Percentiles rank a stretch among this genome's conserved stretches.
Conservation (phyloP, 2,797 vertebrate species). For the Tinamus major region DNA sequence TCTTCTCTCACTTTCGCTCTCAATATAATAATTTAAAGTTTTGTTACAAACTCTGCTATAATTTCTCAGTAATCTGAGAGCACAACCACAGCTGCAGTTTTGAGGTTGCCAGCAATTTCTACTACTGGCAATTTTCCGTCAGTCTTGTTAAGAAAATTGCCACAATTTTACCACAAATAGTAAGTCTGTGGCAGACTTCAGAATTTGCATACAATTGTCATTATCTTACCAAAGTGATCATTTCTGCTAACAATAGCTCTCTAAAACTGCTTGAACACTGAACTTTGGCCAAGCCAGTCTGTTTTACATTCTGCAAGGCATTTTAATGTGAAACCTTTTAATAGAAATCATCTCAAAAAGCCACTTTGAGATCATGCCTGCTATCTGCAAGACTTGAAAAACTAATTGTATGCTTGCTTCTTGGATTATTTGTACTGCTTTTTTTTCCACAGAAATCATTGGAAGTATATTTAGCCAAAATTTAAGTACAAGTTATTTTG, state of each 20-base stretch:
- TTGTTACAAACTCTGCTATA: slow-evolving; percentile 66
- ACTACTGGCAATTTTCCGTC: slow-evolving; percentile 76
- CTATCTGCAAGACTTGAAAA: slow-evolving; percentile 41
- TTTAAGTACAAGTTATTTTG: slow-evolving; percentile 60
- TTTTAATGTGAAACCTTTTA: slow-evolving; percentile 65
- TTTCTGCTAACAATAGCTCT: slow-evolving; percentile 67
- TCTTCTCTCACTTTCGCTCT: neutral
- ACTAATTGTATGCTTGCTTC: slow-evolving; percentile 41
- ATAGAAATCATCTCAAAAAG: slow-evolving; percentile 55
- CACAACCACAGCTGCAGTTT: slow-evolving; percentile 75
- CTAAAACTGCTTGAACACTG: slow-evolving; percentile 26
- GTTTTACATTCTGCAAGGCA: slow-evolving; percentile 57
- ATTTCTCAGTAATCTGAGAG: slow-evolving; percentile 77
- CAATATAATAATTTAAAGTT: slow-evolving; percentile 56
- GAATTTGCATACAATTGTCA: slow-evolving; percentile 77
- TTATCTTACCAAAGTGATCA: slow-evolving; percentile 57
- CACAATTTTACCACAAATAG: slow-evolving; percentile 76
- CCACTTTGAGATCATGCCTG: slow-evolving; percentile 44
- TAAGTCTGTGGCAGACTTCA: slow-evolving; percentile 67
- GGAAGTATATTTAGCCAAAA: slow-evolving; percentile 23
- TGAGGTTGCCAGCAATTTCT: slow-evolving; percentile 75
- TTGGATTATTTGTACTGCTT: slow-evolving; percentile 30
- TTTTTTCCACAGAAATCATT: neutral
- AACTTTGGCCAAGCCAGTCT: slow-evolving; percentile 48
- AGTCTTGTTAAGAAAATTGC: slow-evolving; percentile 71